Evolutionary conservation across 2,888 invertebrate genomes (phyloP).

Genomic region (Zootermopsis nevadensis): DNA sequence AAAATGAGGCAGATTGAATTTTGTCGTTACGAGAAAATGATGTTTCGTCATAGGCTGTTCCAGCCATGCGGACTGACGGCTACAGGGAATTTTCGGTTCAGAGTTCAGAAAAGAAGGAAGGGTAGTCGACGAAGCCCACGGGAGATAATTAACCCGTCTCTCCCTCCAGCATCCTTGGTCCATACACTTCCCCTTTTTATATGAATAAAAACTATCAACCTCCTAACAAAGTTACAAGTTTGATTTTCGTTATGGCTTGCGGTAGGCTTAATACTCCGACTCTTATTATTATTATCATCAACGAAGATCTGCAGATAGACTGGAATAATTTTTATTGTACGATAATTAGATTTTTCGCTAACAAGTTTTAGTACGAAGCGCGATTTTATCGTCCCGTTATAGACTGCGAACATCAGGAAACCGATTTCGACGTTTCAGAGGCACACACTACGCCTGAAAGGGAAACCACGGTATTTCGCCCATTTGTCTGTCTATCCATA

Average conservation of each 20-base stretch:
- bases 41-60: conserved; percentile 24
- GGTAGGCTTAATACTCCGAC: background rate
- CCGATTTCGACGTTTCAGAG: too few relatives aligned
- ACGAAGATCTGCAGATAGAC: background rate
- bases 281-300: too few relatives aligned
- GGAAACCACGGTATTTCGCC: too few relatives aligned
- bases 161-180: too few relatives aligned
- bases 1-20: conserved; percentile 47
- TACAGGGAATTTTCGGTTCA: background rate
- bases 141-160: conserved; percentile 40
- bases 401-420: too few relatives aligned
- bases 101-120: conserved; percentile 4
- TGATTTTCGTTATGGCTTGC: background rate
- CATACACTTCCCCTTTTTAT: background rate
- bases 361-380: background rate
- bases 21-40: conserved; percentile 45
- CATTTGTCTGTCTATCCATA: too few relatives aligned
- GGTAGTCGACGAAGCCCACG: conserved; percentile 29
- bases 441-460: too few relatives aligned
- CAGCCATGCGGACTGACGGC: background rate
- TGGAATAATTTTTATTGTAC: background rate
- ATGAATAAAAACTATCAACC: conserved; percentile 36
- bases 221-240: conserved; percentile 24
- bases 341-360: background rate
- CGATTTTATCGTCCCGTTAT: too few relatives aligned